Conservation (phyloP, 2,888 invertebrate genomes). For the Campoletis raptor region DNA sequence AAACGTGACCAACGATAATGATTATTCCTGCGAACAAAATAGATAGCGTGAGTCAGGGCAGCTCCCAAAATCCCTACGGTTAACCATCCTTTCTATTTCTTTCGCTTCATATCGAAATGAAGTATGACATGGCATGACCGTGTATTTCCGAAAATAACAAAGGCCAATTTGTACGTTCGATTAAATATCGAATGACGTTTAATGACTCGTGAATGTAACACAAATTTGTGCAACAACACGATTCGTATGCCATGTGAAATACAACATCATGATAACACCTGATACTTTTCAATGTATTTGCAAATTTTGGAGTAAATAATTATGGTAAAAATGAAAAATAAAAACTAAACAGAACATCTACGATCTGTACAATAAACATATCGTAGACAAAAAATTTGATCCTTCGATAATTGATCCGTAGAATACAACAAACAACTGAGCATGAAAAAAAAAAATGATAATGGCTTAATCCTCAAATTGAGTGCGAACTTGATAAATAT, state of each 20-base stretch:
- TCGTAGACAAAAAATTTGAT: background rate
- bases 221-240: background rate
- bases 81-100: background rate
- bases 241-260: background rate
- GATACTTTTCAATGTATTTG: background rate
- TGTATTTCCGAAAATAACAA: conserved; percentile 21
- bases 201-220: conserved; percentile 2
- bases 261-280: background rate
- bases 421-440: background rate
- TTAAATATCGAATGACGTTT: background rate
- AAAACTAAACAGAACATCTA: background rate
- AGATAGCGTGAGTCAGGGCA: conserved; percentile 9
- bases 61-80: background rate
- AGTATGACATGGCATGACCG: conserved; percentile 46
- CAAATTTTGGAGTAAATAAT: background rate
- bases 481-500: background rate
- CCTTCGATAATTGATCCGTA: background rate
- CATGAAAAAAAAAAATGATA: background rate
- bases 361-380: background rate
- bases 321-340: background rate
- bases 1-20: conserved; percentile 57
- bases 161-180: background rate
- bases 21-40: conserved; percentile 34
- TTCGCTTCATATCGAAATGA: conserved; percentile 8
- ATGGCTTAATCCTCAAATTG: background rate